A percentile compares a stretch with the other conserved stretches of the same genome.
Evolutionary conservation across 2,113 vertebrate species (phyloP).

Genomic region (Etia nguti): DNA sequence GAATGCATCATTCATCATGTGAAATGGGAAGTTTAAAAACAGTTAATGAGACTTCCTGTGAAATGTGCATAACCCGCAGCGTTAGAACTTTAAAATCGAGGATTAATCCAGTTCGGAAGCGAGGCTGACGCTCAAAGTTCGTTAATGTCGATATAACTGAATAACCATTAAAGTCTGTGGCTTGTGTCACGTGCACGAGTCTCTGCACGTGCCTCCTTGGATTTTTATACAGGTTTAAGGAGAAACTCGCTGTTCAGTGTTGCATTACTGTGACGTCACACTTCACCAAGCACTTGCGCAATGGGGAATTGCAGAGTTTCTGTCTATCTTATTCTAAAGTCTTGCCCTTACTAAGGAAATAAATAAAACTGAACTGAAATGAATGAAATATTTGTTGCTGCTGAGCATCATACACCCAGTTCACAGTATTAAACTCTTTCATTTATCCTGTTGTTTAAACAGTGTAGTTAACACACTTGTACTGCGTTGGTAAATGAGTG

Average conservation of each 20-base stretch:
- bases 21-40: background rate
- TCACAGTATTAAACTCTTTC: background rate
- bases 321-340: background rate
- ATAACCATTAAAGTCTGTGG: background rate
- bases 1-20: background rate
- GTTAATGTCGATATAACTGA: background rate
- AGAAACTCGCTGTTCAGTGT: background rate
- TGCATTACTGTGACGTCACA: background rate
- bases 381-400: background rate
- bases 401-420: background rate
- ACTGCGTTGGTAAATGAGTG: background rate
- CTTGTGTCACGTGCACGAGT: background rate
- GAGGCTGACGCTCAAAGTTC: background rate
- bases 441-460: background rate
- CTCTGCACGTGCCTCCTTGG: background rate
- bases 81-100: background rate
- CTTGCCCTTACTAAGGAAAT: background rate
- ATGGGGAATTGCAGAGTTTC: background rate
- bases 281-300: background rate
- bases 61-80: background rate
- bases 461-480: background rate
- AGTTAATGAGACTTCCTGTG: background rate
- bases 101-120: background rate
- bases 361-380: background rate
- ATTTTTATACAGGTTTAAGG: background rate